phyloP scores from a whole-genome alignment of 2,797 vertebrate genomes.

The Manis pentadactyla region DNA sequence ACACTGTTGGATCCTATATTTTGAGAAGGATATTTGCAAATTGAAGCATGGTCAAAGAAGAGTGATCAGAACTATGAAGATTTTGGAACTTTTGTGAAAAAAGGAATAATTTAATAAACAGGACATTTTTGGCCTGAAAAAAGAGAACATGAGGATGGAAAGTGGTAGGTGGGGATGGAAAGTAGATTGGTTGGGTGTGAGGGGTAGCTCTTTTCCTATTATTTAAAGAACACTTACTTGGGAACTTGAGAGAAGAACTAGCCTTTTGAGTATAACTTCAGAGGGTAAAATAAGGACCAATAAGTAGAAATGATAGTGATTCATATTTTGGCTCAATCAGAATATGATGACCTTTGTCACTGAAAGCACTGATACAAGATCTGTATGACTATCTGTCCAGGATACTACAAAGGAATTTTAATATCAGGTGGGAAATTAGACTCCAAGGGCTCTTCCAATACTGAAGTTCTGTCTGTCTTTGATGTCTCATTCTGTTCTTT shows the following conservation, averaged over 20 bases:
- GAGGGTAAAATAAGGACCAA: not conserved
- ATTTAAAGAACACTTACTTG: not conserved
- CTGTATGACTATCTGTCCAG: not conserved
- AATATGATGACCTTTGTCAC: not conserved
- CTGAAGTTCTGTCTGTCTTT: not conserved
- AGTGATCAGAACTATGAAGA: not conserved
- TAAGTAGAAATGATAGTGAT: not conserved
- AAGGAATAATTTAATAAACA: not conserved
- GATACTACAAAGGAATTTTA: not conserved
- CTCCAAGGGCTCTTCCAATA: not conserved
- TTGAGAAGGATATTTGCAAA: not conserved
- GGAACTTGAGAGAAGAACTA: not conserved
- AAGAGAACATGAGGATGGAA: not conserved
- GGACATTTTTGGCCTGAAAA: not conserved
- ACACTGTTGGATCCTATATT: not conserved
- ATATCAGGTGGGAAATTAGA: not conserved
- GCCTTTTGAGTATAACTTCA: not conserved
- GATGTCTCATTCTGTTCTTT: not conserved
- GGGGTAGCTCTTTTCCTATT: not conserved
- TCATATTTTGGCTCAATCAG: not conserved
- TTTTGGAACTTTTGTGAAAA: not conserved
- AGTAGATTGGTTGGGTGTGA: not conserved
- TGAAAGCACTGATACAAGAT: not conserved
- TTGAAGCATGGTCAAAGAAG: not conserved
- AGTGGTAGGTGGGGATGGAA: not conserved